Evolutionary conservation across 2,888 invertebrate species (phyloP), one percentile per base, ranked within the genome.

Genomic region (Acleris laterana): DNA sequence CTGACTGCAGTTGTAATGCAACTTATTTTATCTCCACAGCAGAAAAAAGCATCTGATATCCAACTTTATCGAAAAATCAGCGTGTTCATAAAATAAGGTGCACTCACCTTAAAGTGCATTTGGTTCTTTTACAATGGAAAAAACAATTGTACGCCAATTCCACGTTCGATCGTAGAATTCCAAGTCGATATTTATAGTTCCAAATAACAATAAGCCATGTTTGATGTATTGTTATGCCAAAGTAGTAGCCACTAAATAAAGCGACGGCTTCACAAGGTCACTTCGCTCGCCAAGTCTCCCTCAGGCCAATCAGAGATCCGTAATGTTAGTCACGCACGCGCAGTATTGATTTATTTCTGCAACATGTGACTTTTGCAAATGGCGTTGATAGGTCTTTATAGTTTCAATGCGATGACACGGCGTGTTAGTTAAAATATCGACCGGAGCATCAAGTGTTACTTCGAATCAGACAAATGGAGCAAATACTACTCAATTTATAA

Each of bases 321-420:
- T 49, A 25, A 42, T 19, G 46, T 62, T 60, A 65, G 44, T 66
- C 62, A 62, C 62, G 51, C 62, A 62, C 57, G 51, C 44, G 32
- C 57, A 22, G 46, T 61, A 56, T 62, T 66, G 57, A 66, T 66
- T 66, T 66, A 66, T 66, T 66, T 66, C 57, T 66, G 51, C 56
- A 57, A 57, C 57, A 66, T 66, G 62, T 57, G 62, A 66, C 62
- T 66, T 57, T 62, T 61, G 65, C 61, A 56, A 50, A 57, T 57
- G 61, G 49, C 61, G 32, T 51, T 50, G 57, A 62, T 61, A 38
- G 56, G 19, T 19, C 22, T 60, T 55, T 65, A 63, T 63, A 58
- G 63, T 16, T 53, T 44, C 46, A n/a, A 57, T 5, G 46, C n/a
- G 46, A n/a, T n/a, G 46, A 17, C n/a, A 32, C 32, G 32, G n/a